These are phyloP conservation scores for Pseudococcus longispinus DNA, from an alignment of 2,888 invertebrate genomes.

Conservation along the genomic window DNA sequence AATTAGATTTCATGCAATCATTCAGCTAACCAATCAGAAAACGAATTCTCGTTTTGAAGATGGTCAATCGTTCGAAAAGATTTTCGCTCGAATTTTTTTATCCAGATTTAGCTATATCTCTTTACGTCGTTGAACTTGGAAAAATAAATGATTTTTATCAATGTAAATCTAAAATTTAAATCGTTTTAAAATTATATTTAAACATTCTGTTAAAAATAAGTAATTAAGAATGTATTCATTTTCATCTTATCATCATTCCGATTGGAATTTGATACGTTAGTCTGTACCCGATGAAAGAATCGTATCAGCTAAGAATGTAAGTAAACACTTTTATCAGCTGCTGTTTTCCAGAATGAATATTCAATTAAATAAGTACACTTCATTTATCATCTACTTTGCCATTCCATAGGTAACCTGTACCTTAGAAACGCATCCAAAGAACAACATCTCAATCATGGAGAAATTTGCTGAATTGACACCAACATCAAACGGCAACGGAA, in stretches of 20 bases:
- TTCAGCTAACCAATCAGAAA: background rate
- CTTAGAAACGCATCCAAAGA: background rate
- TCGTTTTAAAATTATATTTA: background rate
- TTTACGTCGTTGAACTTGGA: background rate
- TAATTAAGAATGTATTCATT: background rate
- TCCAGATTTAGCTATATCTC: background rate
- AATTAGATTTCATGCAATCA: background rate
- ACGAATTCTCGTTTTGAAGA: background rate
- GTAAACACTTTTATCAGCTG: background rate
- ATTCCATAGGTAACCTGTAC: background rate
- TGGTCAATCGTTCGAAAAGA: background rate
- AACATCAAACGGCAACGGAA: background rate
- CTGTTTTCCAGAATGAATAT: background rate
- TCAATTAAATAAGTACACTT: background rate
- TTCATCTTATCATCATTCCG: background rate
- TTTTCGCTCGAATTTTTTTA: background rate
- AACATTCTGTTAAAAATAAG: background rate
- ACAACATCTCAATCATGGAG: background rate
- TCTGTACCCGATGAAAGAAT: background rate
- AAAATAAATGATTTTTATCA: background rate
- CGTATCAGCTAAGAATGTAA: background rate
- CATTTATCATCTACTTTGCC: background rate
- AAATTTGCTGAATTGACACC: background rate
- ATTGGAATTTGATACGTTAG: background rate
- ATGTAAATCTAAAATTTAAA: background rate